Evolutionary conservation across 2,888 invertebrate genomes (phyloP).

Genomic region (Hipparchia semele): DNA sequence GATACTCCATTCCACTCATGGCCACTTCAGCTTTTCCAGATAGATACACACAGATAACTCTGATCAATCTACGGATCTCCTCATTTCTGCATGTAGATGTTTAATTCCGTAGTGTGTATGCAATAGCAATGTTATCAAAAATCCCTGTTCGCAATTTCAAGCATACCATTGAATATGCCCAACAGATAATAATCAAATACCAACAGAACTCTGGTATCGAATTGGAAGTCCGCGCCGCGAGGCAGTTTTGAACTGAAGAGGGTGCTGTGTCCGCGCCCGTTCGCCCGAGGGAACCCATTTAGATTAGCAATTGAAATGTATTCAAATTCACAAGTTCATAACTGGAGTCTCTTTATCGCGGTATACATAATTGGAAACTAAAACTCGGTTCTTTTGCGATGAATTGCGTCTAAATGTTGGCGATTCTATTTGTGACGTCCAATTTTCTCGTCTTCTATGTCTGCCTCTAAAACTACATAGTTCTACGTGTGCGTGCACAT

Average conservation of each 20-base stretch:
- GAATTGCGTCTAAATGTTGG: slow-evolving; percentile 24
- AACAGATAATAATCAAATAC: slow-evolving; percentile 11
- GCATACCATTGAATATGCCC: not conserved
- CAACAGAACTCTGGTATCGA: slow-evolving; percentile 37
- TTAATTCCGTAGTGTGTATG: no score
- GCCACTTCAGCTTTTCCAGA: no score
- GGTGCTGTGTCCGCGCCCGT: slow-evolving; percentile 35
- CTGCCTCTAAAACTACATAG: no score
- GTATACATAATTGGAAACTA: slow-evolving; percentile 37
- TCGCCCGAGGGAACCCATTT: slow-evolving; percentile 34
- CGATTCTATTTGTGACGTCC: slow-evolving; percentile 1
- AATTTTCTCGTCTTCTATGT: not conserved
- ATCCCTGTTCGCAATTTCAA: no score
- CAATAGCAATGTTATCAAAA: no score
- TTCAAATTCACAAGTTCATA: slow-evolving; percentile 44
- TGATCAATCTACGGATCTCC: not conserved
- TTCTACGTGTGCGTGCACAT: no score
- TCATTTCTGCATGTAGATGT: no score
- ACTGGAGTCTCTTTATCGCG: slow-evolving; percentile 40
- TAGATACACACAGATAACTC: no score
- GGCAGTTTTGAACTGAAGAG: slow-evolving; percentile 38
- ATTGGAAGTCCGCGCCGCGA: slow-evolving; percentile 34
- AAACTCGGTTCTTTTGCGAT: slow-evolving; percentile 26
- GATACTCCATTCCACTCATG: no score
- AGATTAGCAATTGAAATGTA: slow-evolving; percentile 47